Percentiles rank a stretch among this genome's conserved stretches.
Evolutionary conservation across 2,888 invertebrate species (phyloP).

Genomic region (Lochmaea capreae): DNA sequence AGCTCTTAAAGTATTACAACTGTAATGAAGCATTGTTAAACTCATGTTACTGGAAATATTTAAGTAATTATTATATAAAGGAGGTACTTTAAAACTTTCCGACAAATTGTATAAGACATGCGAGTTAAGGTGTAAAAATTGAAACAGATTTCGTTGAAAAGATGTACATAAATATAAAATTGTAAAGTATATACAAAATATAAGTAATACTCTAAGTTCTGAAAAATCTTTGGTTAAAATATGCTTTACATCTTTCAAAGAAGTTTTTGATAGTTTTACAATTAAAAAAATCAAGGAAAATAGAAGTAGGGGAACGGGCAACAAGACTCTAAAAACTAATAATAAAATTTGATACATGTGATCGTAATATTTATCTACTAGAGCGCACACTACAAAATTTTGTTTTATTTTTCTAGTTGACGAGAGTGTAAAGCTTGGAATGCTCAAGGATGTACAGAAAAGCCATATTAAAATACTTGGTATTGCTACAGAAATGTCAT

Average conservation of each 20-base stretch:
- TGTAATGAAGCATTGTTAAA: constrained; percentile 58
- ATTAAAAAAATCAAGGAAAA: constrained; percentile 55
- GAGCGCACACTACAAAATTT: constrained; percentile 66
- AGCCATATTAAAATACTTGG: constrained; percentile 72
- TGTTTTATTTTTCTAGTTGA: constrained; percentile 62
- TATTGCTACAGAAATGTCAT: constrained; percentile 67
- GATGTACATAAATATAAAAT: constrained; percentile 57
- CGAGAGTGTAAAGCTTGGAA: constrained; percentile 71
- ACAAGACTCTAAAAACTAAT: constrained; percentile 56
- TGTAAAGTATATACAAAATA: constrained; percentile 56
- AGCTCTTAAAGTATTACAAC: constrained; percentile 52
- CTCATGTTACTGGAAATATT: constrained; percentile 49
- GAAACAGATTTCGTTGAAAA: constrained; percentile 57
- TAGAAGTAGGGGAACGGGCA: constrained; percentile 56
- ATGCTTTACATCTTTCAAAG: constrained; percentile 54
- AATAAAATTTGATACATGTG: constrained; percentile 57
- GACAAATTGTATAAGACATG: constrained; percentile 36
- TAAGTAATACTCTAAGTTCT: constrained; percentile 55
- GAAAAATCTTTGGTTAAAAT: constrained; percentile 55
- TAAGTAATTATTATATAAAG: constrained; percentile 55
- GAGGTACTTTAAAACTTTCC: constrained; percentile 57
- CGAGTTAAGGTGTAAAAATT: constrained; percentile 53
- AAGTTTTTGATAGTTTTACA: constrained; percentile 54
- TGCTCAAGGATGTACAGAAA: constrained; percentile 70
- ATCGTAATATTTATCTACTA: constrained; percentile 68